Conservation (phyloP, 2,113 vertebrate species). For the Penelope pileata region DNA sequence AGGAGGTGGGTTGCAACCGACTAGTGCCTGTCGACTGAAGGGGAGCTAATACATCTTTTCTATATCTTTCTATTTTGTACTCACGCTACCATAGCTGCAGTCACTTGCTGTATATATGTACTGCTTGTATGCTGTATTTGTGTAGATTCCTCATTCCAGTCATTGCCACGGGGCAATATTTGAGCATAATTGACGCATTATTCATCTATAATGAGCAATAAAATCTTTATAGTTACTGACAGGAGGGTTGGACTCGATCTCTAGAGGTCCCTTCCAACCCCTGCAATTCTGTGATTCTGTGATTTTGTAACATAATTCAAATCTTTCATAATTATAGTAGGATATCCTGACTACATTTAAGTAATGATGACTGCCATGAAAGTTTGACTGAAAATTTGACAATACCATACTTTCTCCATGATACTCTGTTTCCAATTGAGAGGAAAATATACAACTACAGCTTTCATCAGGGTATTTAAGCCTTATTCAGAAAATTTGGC, state of each 20-base stretch:
- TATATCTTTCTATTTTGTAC: rapidly evolving
- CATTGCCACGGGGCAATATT: background rate
- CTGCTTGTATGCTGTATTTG: background rate
- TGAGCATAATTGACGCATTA: background rate
- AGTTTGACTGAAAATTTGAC: background rate
- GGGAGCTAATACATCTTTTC: background rate
- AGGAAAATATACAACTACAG: background rate
- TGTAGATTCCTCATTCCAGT: background rate
- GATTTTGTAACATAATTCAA: background rate
- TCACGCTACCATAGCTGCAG: background rate
- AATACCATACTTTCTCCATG: background rate
- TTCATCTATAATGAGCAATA: background rate
- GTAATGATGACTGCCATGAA: background rate
- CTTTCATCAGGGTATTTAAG: background rate
- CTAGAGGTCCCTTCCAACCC: too few relatives aligned
- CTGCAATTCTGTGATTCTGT: too few relatives aligned
- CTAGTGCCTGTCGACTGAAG: background rate
- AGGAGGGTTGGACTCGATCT: too few relatives aligned
- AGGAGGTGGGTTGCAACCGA: background rate
- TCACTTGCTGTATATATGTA: background rate
- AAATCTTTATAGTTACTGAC: background rate
- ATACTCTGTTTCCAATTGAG: background rate
- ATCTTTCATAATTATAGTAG: background rate
- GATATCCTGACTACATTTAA: background rate
- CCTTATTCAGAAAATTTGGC: background rate